Conservation (phyloP, 2,888 invertebrate species). For the Criorhina ranunculi region DNA sequence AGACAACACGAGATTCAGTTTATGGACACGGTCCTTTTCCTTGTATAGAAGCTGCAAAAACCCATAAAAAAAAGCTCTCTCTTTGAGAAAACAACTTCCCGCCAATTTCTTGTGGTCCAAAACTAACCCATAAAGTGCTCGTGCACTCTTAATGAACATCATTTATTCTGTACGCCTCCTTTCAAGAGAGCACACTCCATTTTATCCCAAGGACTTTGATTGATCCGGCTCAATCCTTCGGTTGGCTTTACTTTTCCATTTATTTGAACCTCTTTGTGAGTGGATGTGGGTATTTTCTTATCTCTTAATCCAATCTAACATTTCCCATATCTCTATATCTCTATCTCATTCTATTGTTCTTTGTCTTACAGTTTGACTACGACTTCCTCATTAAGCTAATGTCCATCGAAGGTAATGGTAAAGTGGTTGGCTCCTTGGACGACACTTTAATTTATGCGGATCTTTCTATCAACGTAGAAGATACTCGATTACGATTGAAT, state of each 20-base stretch:
- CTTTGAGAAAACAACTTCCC: not conserved
- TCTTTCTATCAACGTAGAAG: conserved; percentile 81
- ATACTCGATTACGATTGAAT: conserved; percentile 80
- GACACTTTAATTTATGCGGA: conserved; percentile 82
- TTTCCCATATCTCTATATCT: not conserved
- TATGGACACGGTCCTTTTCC: too few species aligned
- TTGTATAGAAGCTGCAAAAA: too few species aligned
- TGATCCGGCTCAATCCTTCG: conserved; percentile 32
- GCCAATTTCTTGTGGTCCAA: too few species aligned
- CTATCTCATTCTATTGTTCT: conserved; percentile 17
- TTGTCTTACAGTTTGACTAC: conserved; percentile 81
- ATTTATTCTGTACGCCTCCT: conserved; percentile 41
- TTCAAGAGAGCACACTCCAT: conserved; percentile 33
- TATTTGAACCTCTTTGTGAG: not conserved
- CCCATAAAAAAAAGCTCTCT: too few species aligned
- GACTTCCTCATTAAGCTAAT: conserved; percentile 82
- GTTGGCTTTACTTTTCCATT: conserved; percentile 17
- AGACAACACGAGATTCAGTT: too few species aligned
- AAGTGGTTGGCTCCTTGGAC: conserved; percentile 81
- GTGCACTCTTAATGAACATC: conserved; percentile 46
- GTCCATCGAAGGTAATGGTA: conserved; percentile 82
- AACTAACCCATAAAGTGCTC: conserved; percentile 24
- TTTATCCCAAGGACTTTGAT: conserved; percentile 48
- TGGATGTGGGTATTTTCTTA: not conserved
- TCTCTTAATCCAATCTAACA: conserved; percentile 52